Conservation (phyloP, 2,888 invertebrate genomes). For the Trachelus tabidus region DNA sequence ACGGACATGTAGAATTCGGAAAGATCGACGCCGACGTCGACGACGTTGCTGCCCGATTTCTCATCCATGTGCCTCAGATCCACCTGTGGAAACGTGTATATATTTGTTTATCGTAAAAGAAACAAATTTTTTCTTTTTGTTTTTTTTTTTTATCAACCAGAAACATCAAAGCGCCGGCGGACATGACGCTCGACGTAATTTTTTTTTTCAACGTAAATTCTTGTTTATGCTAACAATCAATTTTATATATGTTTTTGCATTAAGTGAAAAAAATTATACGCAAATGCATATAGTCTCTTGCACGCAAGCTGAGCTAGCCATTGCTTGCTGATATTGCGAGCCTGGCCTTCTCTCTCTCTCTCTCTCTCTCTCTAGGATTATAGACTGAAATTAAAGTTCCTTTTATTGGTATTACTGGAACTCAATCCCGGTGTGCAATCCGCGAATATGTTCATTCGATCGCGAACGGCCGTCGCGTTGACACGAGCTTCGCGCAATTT, state of each 20-base stretch:
- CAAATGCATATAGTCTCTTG: neutral
- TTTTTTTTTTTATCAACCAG: neutral
- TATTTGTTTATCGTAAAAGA: neutral
- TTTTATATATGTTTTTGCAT: neutral
- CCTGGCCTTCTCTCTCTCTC: neutral
- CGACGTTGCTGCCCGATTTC: constrained; percentile 87
- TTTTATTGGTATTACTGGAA: neutral
- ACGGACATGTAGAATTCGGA: constrained; percentile 98
- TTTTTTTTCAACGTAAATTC: neutral
- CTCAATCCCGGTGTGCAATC: neutral
- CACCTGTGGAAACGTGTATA: constrained; percentile 72
- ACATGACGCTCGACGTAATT: neutral
- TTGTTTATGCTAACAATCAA: neutral
- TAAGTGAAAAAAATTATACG: neutral
- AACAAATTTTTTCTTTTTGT: neutral
- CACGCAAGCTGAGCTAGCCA: neutral
- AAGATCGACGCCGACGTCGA: constrained; percentile 94
- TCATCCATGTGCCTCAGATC: constrained; percentile 94
- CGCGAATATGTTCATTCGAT: neutral
- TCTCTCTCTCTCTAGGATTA: neutral
- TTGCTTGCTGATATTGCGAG: neutral
- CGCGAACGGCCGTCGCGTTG: neutral
- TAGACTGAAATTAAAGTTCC: neutral
- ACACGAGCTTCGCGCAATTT: neutral
- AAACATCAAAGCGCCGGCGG: neutral